Base-by-base conservation (phyloP, 2,888 invertebrate species). In the Lottia gigantea region DNA sequence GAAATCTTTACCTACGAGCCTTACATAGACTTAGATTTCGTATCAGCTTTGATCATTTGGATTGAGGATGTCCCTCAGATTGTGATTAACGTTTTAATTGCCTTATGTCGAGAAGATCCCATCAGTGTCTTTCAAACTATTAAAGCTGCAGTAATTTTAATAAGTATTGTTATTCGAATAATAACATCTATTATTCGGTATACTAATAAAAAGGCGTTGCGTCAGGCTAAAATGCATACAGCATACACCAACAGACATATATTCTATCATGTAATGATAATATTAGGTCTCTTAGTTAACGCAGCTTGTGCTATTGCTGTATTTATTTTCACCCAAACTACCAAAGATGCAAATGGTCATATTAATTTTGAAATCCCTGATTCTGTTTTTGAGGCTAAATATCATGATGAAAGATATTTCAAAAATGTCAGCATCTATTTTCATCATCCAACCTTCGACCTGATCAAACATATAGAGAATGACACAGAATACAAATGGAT, bases 351-450 rank as follows among this genome's bases (percentile, higher is more conserved):
- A n/a, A 73, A 78, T 63, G 83, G 81, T 2, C 71, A 71, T 15
- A 72, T 83, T n/a, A 77, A 72, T n/a, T 85, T 84, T 66, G 76
- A 81, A 69, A 73, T 82, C 12, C 81, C 83, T 0, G 74, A 77
- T 19, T 77, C 78, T 23, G 55, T 83, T 1, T 71, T 84, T 23
- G 74, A 80, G 16, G 83, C 80, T 19, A 71, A 74, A 46, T 83
- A 77, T 75, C 75, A 84, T 65, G 82, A 82, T 63, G 73, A 78
- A 47, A 76, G 82, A 14, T 86, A 86, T 71, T 83, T 85, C 70
- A 68, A 79, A 19, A 80, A 82, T 68, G 79, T 80, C 26, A 82
- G 83, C 63, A 74, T 83, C 19, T 83, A 77, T 71, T 79, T 83
- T 67, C 78, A 81, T 69, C 82, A 82, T 66, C 78, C 79, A 2